Conservation (phyloP, 1,140 invertebrate genomes). For the Drosophila nigromelanica region DNA sequence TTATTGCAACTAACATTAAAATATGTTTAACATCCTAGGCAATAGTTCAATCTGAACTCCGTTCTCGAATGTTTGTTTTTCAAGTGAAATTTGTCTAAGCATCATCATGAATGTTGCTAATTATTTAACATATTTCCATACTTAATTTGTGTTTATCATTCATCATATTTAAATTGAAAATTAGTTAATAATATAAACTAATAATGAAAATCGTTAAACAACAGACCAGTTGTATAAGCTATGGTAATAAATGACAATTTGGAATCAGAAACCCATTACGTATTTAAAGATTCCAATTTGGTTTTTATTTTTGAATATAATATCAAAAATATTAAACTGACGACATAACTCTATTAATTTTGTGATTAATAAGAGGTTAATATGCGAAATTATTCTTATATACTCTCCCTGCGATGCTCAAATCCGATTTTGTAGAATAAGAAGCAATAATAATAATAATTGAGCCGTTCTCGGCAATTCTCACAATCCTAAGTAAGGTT, state of each 20-base stretch:
- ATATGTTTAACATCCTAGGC: background rate
- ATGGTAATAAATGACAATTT: background rate
- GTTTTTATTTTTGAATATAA: background rate
- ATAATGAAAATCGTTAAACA: background rate
- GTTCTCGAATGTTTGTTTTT: background rate
- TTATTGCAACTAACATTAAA: constrained; percentile 31
- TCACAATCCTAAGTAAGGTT: background rate
- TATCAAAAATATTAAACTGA: too few relatives aligned
- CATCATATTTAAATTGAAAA: constrained; percentile 1
- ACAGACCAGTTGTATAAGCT: background rate
- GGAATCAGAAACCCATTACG: too few relatives aligned
- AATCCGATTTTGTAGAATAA: too few relatives aligned
- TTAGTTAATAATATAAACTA: background rate
- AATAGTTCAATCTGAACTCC: constrained; percentile 3
- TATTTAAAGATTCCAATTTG: too few relatives aligned
- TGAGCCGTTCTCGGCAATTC: constrained; percentile 4
- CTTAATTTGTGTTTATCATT: constrained; percentile 19
- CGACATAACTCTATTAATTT: too few relatives aligned
- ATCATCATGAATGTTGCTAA: constrained; percentile 23
- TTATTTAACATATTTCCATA: constrained; percentile 2
- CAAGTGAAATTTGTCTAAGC: background rate
- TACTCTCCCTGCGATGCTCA: too few relatives aligned
- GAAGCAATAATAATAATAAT: background rate
- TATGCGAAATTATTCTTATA: too few relatives aligned
- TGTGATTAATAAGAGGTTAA: too few relatives aligned